phyloP scores from a whole-genome alignment of 2,888 invertebrate species.

The Eurytoma adleriae region DNA sequence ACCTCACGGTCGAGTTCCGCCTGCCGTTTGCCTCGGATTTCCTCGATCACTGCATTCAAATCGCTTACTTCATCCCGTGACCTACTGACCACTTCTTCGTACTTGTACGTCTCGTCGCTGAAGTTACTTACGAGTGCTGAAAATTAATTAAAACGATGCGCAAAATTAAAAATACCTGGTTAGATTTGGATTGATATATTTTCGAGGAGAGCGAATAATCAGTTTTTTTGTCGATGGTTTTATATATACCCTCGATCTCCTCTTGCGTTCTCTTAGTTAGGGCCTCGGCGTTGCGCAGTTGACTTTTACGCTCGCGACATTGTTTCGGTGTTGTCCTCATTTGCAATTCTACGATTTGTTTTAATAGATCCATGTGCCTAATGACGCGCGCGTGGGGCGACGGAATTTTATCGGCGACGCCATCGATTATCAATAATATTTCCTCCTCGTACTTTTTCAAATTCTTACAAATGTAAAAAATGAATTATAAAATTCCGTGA shows the following conservation, averaged over 20 bases:
- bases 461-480: not conserved
- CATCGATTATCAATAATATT: conserved; percentile 29
- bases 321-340: conserved; percentile 45
- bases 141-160: not conserved
- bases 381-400: not conserved
- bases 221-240: not conserved
- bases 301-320: conserved; percentile 27
- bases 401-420: conserved; percentile 5
- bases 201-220: too few species aligned
- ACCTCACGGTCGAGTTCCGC: conserved; percentile 37
- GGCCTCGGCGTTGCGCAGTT: conserved; percentile 43
- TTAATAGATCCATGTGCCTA: conserved; percentile 19
- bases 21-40: conserved; percentile 15
- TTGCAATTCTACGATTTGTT: conserved; percentile 31
- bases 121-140: conserved; percentile 27
- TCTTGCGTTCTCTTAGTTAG: conserved; percentile 6
- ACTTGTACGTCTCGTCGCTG: conserved; percentile 19
- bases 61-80: conserved; percentile 29
- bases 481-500: not conserved
- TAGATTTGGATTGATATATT: too few species aligned
- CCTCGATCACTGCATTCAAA: conserved; percentile 32
- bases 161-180: too few species aligned
- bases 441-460: conserved; percentile 26
- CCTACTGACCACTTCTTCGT: conserved; percentile 22
- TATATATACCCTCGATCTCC: conserved; percentile 36